Conservation (phyloP, 1,140 invertebrate species). For the Batillaria attramentaria region DNA sequence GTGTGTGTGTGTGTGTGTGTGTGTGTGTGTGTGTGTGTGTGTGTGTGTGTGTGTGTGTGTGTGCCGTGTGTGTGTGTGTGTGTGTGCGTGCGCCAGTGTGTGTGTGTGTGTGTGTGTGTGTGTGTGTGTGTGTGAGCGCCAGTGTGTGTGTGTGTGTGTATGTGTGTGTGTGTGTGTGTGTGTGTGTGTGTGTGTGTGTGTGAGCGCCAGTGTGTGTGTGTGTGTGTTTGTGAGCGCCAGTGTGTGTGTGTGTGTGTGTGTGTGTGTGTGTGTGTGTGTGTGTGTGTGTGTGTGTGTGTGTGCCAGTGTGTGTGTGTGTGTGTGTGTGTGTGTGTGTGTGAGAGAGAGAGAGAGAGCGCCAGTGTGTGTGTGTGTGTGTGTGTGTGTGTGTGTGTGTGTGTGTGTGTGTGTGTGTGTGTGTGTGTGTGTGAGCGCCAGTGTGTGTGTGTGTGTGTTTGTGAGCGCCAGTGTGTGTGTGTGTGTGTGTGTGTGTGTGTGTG, state of each 20-base stretch:
- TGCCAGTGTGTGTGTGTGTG: neutral
- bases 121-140: conserved; percentile 1
- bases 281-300: neutral
- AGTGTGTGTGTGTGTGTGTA: neutral
- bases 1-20: too few relatives aligned
- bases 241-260: conserved; percentile 13
- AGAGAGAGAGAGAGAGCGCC: neutral
- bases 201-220: conserved; percentile 14
- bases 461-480: neutral
- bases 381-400: neutral
- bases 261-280: conserved; percentile 12
- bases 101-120: conserved; percentile 13
- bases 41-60: conserved; percentile 8
- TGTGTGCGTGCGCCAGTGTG: neutral
- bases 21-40: conserved; percentile 10
- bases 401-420: conserved; percentile 16
- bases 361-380: conserved; percentile 14
- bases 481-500: neutral
- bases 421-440: neutral
- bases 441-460: neutral
- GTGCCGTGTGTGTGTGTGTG: conserved; percentile 9
- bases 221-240: conserved; percentile 9
- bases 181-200: conserved; percentile 23
- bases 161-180: neutral
- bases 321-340: neutral